These are phyloP conservation scores for Hymenopus coronatus DNA, from an alignment of 2,888 invertebrate genomes.

Conservation along the genomic window DNA sequence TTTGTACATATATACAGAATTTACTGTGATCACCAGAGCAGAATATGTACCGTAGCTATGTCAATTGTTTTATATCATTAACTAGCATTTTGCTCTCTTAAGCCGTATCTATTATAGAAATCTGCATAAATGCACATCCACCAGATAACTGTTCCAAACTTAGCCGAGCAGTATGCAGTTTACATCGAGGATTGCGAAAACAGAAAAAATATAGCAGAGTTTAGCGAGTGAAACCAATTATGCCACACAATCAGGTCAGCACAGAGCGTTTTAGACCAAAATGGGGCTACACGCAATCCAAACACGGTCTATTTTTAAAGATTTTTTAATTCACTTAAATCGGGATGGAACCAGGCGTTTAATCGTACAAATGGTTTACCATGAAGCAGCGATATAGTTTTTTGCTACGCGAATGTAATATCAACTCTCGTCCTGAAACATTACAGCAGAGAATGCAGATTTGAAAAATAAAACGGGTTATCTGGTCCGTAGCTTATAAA, in stretches of 20 bases:
- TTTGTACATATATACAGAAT: too few relatives aligned
- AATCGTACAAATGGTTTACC: background rate
- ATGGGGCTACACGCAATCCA: background rate
- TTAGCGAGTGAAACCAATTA: background rate
- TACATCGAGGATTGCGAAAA: background rate
- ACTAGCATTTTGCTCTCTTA: too few relatives aligned
- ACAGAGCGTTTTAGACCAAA: background rate
- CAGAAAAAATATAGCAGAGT: background rate
- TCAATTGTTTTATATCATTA: too few relatives aligned
- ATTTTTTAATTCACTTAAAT: background rate
- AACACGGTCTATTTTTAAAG: background rate
- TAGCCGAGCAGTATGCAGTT: too few relatives aligned
- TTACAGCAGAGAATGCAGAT: background rate
- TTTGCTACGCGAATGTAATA: background rate
- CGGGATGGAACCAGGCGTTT: background rate
- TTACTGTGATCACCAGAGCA: too few relatives aligned
- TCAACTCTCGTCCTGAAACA: background rate
- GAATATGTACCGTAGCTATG: too few relatives aligned
- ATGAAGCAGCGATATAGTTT: background rate
- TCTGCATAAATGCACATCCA: too few relatives aligned
- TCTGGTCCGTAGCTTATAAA: background rate
- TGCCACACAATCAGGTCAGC: background rate
- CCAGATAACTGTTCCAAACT: too few relatives aligned
- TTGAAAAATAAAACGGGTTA: background rate
- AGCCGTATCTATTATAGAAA: too few relatives aligned